Base-by-base conservation (phyloP, 2,797 vertebrate genomes). In the Lateolabrax maculatus region DNA sequence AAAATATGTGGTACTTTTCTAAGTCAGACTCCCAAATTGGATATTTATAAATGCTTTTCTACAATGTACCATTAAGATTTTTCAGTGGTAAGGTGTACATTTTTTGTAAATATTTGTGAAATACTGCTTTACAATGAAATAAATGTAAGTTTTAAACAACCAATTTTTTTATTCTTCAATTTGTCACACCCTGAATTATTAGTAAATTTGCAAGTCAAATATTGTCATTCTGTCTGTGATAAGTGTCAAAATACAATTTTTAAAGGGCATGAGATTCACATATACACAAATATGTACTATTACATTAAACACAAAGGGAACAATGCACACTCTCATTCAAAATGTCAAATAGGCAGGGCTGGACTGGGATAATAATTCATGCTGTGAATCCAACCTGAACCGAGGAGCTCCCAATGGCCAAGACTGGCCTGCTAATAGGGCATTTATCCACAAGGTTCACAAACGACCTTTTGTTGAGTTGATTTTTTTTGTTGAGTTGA, bases 101-200 rank as follows among this genome's bases (percentile, higher is more conserved):
- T 84, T 62, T 81, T 70, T 95, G 93, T 95, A 95, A 90, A 95
- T 95, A 93, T 88, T 83, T 92, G 72, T 91, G 73, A 88, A 73
- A 89, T 88, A 74, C 53, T 83, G 36, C 67, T 77, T 70, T 84
- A 78, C 48, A 66, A 79, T 84, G 18, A 69, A 94, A 93, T 92
- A 92, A 93, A 90, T 77, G 19, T 80, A 61, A 29, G 43, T 86
- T 89, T 85, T 73, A 70, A 91, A 78, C 34, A 49, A n/a, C 10
- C 2, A 0, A 1, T 64, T 4, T 3, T 34, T 46, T 83, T 56
- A 13, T 23, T 49, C 8, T 75, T 43, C 27, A 16, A 23, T 70
- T 48, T 44, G 23, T 67, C 19, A 46, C 27, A 65, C 2, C 3
- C 2, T 37, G 1, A 36, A 12, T 46, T 52, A 43, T 5, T 11